Percentiles rank a stretch among this genome's conserved stretches.
These are phyloP conservation scores for Dromiciops gliroides DNA, from an alignment of 2,113 vertebrate species.

Conservation along the genomic window DNA sequence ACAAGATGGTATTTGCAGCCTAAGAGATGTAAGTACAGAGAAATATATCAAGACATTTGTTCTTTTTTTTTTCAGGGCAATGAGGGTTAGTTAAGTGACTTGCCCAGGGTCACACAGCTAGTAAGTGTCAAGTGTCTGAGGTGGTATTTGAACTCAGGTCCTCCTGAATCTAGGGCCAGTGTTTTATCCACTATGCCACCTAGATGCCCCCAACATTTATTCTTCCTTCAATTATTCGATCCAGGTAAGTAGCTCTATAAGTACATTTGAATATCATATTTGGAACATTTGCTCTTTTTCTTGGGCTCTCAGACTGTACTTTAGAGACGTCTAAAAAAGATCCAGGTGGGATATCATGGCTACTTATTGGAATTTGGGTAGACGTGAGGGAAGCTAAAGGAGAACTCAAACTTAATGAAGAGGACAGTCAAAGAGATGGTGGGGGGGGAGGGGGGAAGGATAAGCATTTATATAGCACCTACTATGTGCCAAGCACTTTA, in stretches of 20 bases:
- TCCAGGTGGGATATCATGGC: background rate
- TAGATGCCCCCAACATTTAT: background rate
- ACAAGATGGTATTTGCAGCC: background rate
- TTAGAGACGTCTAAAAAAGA: background rate
- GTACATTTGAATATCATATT: constrained; percentile 1
- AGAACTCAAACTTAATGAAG: background rate
- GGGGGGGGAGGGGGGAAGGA: too few species aligned
- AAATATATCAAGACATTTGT: constrained; percentile 8
- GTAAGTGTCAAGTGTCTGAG: too few species aligned
- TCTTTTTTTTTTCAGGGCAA: too few species aligned
- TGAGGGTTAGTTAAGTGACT: too few species aligned
- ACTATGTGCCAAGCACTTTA: background rate
- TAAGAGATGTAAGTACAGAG: constrained; percentile 2
- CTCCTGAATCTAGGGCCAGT: too few species aligned
- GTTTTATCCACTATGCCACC: too few species aligned
- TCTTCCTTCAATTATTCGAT: background rate
- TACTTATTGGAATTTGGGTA: background rate
- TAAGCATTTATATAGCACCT: too few species aligned
- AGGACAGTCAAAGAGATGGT: background rate
- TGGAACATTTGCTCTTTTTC: background rate
- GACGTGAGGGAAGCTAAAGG: background rate
- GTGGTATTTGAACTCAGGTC: too few species aligned
- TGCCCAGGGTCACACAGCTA: too few species aligned
- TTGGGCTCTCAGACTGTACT: background rate
- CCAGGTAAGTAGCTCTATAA: background rate